phyloP scores from a whole-genome alignment of 2,113 vertebrate species.

The Erythrolamprus reginae region DNA sequence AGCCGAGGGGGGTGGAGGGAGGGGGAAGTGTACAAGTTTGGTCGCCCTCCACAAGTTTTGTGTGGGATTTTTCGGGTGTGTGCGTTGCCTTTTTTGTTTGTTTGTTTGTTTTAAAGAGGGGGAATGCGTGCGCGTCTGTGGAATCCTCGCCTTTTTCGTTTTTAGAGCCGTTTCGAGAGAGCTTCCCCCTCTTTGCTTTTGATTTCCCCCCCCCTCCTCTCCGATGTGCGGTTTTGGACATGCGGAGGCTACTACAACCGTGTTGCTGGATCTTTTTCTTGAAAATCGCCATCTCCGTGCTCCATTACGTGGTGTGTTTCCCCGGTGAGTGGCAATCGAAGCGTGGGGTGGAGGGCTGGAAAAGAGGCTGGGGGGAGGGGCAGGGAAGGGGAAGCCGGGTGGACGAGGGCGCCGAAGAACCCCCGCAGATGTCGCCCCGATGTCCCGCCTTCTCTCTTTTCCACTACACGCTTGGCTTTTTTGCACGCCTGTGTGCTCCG shows the following conservation, averaged over 20 bases:
- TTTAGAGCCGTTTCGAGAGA: conserved; percentile 19
- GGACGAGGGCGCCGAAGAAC: neutral
- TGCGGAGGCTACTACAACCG: conserved; percentile 92
- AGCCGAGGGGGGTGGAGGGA: neutral
- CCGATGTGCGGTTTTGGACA: conserved; percentile 86
- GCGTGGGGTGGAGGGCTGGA: neutral
- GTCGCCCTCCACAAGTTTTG: neutral
- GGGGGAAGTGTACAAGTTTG: neutral
- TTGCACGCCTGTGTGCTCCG: neutral
- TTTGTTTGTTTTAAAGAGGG: too few species aligned
- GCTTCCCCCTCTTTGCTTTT: conserved; percentile 49
- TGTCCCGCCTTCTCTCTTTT: neutral
- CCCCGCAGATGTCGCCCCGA: neutral
- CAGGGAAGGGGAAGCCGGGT: neutral
- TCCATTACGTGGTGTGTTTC: conserved; percentile 84
- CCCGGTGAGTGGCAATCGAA: conserved; percentile 79
- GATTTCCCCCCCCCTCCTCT: conserved; percentile 65
- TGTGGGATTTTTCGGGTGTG: neutral
- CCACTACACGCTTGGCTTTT: neutral
- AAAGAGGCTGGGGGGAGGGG: neutral
- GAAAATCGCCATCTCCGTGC: conserved; percentile 76
- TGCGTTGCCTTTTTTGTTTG: neutral
- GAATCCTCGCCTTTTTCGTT: neutral
- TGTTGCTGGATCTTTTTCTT: conserved; percentile 91
- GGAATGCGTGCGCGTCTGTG: neutral